Evolutionary conservation across 2,797 vertebrate genomes (phyloP).

Genomic region (Hydrophis major): DNA sequence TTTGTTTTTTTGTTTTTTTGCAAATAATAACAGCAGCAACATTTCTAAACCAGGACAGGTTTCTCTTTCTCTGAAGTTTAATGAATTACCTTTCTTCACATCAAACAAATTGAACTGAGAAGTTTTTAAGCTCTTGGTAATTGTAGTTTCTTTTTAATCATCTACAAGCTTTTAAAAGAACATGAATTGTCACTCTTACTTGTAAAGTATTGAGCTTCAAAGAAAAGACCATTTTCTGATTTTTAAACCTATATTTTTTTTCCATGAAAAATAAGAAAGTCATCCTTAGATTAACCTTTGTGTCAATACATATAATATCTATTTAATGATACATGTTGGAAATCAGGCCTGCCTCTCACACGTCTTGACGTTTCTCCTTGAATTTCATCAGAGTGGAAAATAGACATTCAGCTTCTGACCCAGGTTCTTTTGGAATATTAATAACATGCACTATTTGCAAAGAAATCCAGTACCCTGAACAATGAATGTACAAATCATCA

Average conservation of each 20-base stretch:
- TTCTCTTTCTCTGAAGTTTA: background rate
- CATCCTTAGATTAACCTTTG: conserved; percentile 46
- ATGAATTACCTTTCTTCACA: background rate
- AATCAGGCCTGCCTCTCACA: conserved; percentile 46
- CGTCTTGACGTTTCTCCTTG: conserved; percentile 27
- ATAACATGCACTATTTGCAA: conserved; percentile 31
- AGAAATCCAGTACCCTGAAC: conserved; percentile 13
- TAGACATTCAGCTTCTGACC: conserved; percentile 48
- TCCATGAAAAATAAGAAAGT: conserved; percentile 33
- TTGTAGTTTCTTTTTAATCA: conserved; percentile 1
- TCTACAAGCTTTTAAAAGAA: fast-evolving
- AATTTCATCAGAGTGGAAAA: conserved; percentile 49
- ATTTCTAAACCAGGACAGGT: background rate
- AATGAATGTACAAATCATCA: background rate
- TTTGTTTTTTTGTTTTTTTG: background rate
- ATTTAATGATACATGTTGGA: conserved; percentile 15
- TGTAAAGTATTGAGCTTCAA: background rate
- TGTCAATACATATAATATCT: conserved; percentile 48
- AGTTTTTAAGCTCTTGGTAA: background rate
- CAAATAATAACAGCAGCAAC: background rate
- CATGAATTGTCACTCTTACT: fast-evolving
- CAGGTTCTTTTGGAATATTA: conserved; percentile 33
- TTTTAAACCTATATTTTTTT: conserved; percentile 35
- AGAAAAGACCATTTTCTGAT: background rate
- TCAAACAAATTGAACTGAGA: background rate